Evolutionary conservation across 2,113 vertebrate species (phyloP).

Genomic region (Cryptotis parvus): DNA sequence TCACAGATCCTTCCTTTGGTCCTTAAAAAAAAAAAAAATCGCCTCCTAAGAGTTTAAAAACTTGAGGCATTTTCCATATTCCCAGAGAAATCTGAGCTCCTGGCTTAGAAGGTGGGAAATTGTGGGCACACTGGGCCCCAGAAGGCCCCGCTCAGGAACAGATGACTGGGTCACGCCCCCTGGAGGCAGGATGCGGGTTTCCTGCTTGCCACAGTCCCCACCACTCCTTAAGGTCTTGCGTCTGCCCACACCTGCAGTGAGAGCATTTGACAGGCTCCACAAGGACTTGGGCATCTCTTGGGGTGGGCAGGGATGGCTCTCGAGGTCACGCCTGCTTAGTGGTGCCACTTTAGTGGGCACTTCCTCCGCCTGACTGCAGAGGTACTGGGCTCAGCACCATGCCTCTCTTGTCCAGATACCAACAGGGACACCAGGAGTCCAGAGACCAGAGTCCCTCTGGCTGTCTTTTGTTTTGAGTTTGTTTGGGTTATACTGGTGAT

Average conservation of each 20-base stretch:
- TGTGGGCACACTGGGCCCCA: neutral
- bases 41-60: neutral
- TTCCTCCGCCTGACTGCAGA: neutral
- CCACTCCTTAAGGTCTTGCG: neutral
- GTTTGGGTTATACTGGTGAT: too few species aligned
- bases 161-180: neutral
- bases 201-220: neutral
- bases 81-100: neutral
- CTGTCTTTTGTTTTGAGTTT: neutral
- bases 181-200: neutral
- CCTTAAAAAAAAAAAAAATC: neutral
- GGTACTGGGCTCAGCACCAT: too few species aligned
- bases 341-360: accelerated
- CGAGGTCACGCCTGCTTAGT: neutral
- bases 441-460: too few species aligned
- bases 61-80: neutral
- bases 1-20: neutral
- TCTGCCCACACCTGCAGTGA: neutral
- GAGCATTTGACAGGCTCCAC: neutral
- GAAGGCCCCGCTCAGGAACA: neutral
- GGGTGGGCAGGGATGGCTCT: neutral
- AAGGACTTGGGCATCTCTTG: neutral
- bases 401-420: neutral
- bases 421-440: accelerated
- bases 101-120: neutral